Evolutionary conservation across 1,140 invertebrate genomes (phyloP).

Genomic region (Bombus superbus): DNA sequence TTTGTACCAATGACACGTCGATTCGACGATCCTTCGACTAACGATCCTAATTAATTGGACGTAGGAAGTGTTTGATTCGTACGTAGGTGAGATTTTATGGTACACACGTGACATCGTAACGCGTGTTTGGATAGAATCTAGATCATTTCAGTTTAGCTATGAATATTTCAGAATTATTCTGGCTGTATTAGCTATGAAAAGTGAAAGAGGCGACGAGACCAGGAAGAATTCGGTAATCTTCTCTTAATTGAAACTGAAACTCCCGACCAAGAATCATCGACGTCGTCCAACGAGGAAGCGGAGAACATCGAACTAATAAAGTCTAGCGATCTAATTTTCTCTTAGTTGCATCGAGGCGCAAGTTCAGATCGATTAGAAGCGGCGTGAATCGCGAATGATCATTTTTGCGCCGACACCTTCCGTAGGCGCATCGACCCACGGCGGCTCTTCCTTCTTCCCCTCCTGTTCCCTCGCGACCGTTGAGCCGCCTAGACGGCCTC

Average conservation of each 20-base stretch:
- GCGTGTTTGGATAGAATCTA: neutral
- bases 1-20: slow-evolving; percentile 53
- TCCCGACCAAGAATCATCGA: too few species aligned
- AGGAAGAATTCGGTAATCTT: neutral
- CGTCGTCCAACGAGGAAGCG: neutral
- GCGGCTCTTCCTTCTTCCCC: slow-evolving; percentile 49
- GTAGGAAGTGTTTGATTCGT: neutral
- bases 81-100: neutral
- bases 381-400: slow-evolving; percentile 30
- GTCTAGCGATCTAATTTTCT: slow-evolving; percentile 21
- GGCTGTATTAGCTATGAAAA: neutral
- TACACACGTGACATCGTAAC: neutral
- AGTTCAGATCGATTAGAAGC: slow-evolving; percentile 69
- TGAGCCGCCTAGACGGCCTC: slow-evolving; percentile 45
- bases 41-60: neutral
- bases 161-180: neutral
- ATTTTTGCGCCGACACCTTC: slow-evolving; percentile 54
- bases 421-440: slow-evolving; percentile 61
- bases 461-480: neutral
- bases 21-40: slow-evolving; percentile 10
- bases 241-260: neutral
- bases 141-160: neutral
- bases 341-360: slow-evolving; percentile 54
- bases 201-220: too few species aligned
- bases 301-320: neutral